Evolutionary conservation across 2,113 vertebrate species (phyloP), one percentile per base, ranked within the genome.

Genomic region (Hucho hucho): DNA sequence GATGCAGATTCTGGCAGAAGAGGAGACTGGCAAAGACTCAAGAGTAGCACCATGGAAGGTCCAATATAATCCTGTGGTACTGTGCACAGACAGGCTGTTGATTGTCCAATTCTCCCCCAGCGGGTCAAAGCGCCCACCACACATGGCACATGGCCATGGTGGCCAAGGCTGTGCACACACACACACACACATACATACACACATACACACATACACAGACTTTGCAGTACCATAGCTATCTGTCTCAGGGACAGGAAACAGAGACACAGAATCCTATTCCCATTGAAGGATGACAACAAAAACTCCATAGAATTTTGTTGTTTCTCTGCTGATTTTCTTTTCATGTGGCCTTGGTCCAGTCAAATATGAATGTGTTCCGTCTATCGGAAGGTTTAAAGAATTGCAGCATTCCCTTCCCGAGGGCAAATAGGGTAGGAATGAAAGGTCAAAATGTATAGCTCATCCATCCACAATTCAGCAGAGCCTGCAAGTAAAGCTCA

Each of bases 181-280:
- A 78, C 73, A 72, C 65, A 84, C 46, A 83, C 76, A n/a, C 13
- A 9, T 9, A 11, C 2, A n/a, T 28, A 78, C 73, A 72, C 65
- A 84, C 46, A 83, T 75, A n/a, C n/a, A n/a, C n/a, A n/a, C n/a
- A n/a, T n/a, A 90, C 72, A 88, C 90, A 87, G 89, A 93, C 81
- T 81, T 26, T 0, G 80, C 84, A 75, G 73, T 74, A 75, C 75
- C 22, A 75, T 70, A 81, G 86, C 83, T 78, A 79, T 73, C 69
- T 61, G 75, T 69, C 74, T 69, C 79, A 90, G 79, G 87, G 81
- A 83, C 81, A 86, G 91, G 90, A 93, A 91, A 90, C 75, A 73
- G 70, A 83, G 77, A 65, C 69, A 84, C 75, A 71, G 56, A 86
- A 81, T 91, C 88, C 66, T 64, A 80, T 87, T 91, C 82, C 87